Base-by-base conservation (phyloP, 2,888 invertebrate species). In the Aphidius colemani region DNA sequence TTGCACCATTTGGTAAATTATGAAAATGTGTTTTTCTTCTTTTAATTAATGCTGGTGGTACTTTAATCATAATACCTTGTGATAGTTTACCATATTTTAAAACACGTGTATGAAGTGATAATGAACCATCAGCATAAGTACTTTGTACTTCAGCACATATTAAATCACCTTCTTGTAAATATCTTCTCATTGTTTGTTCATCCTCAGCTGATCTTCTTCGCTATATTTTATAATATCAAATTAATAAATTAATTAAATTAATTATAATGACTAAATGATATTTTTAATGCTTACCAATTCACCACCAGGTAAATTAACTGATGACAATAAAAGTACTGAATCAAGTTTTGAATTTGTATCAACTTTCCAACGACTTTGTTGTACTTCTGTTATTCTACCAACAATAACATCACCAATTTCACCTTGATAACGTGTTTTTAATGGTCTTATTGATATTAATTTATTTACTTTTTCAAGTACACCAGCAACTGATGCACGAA, bases 121-220 rank as follows among this genome's bases (percentile, higher is more conserved):
- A 83, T 0, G 94, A 90, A 1, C 98, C 97, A 84, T 99, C 98
- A 59, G 90, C 88, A 79, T 90, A 94, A 6, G 96, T 88, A 79
- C 91, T 94, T 79, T 98, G 97, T 0, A 99, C 98, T 85, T 99
- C 98, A 6, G 98, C 98, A 84, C 96, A 96, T 66, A 99, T 95
- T 1, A 99, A 86, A 84, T 99, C 99, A 13, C 96, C 96, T 83
- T 97, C 96, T 80, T 92, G 90, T 56, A 98, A 84, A 82, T 96
- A 96, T 69, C 93, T 91, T 61, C 98, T 86, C 99, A 99, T 99
- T 87, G 94, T 93, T 78, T 96, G 92, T 81, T 99, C 98, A 85
- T 99, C 99, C 85, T 99, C 97, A 6, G 90, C 93, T 5, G 94
- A 95, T 77, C 96, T 87, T 61, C 96, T 86, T 68, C 98, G 87